A percentile compares a stretch with the other conserved stretches of the same genome.
Conservation (phyloP, 2,888 invertebrate genomes). For the Harpalus rubripes region DNA sequence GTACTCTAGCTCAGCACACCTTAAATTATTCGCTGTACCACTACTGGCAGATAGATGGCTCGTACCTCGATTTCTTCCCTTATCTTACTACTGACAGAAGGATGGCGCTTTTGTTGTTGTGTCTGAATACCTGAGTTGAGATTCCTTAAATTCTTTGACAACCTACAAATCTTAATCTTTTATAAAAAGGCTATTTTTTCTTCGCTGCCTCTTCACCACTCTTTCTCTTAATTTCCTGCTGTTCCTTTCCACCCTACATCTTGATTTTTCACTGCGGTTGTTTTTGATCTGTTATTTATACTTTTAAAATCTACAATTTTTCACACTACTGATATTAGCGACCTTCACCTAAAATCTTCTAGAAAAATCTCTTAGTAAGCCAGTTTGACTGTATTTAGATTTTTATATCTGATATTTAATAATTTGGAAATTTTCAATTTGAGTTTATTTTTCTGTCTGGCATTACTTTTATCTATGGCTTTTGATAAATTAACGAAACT, state of each 20-base stretch:
- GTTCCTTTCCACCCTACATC: not conserved
- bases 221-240: not conserved
- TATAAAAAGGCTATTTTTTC: not conserved
- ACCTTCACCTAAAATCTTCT: not conserved
- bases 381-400: too few relatives aligned
- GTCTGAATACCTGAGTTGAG: not conserved
- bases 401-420: too few relatives aligned
- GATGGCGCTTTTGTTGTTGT: conserved; percentile 1
- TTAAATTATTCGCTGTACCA: too few relatives aligned
- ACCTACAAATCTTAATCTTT: too few relatives aligned
- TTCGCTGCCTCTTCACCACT: not conserved
- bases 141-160: not conserved
- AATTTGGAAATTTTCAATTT: too few relatives aligned
- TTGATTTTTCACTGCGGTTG: not conserved
- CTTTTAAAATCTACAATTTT: not conserved
- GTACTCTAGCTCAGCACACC: too few relatives aligned
- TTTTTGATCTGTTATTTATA: not conserved
- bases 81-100: not conserved
- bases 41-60: too few relatives aligned
- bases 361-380: too few relatives aligned
- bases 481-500: too few relatives aligned
- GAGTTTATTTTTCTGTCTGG: too few relatives aligned
- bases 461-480: too few relatives aligned
- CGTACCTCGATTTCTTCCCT: not conserved
- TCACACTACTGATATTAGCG: not conserved